Evolutionary conservation across 2,113 vertebrate species (phyloP), one percentile per base, ranked within the genome.

Genomic region (Galeopterus variegatus): DNA sequence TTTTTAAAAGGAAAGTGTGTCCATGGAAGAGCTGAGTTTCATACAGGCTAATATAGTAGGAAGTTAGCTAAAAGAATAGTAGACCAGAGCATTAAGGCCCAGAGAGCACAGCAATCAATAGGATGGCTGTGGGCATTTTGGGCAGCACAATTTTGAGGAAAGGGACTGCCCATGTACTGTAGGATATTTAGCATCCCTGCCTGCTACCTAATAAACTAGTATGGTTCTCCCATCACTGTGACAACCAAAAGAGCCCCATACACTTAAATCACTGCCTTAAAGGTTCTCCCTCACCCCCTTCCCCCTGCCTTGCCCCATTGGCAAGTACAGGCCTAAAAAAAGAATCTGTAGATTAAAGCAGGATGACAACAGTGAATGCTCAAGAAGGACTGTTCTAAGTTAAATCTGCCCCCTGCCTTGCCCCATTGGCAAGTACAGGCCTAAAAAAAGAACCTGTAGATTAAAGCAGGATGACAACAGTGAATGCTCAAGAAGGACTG

Each of bases 291-390:
- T 2, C 0, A 21, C 19, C 10, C 10, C 12, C 8, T n/a, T 18
- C 45, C 19, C 33, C 12, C 54, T 15, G 8, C 13, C 41, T 54
- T 2, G 3, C 8, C 31, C 18, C 41, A 24, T 0, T 75, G 80
- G 65, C 50, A 81, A 87, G 21, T 36, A 50, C 1, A 24, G 36
- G 2, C 19, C 21, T 52, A 88, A 73, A 54, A 24, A 33, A 69
- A 90, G 13, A 95, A 70, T 21, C 62, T 69, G 21, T 1, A 84
- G 19, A 75, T 88, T 75, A 62, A 24, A 88, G 56, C 69, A 48
- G 8, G 58, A 28, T 5, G 58, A 54, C 8, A 41, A 41, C 41
- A 88, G 8, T 11, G 28, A 64, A 70, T 19, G 6, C 52, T 88
- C 28, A 58, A 24, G 50, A 67, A 96, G 81, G 31, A 45, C 4